Evolutionary conservation across 2,888 invertebrate species (phyloP).

Genomic region (Xestoiulus laeticollis): DNA sequence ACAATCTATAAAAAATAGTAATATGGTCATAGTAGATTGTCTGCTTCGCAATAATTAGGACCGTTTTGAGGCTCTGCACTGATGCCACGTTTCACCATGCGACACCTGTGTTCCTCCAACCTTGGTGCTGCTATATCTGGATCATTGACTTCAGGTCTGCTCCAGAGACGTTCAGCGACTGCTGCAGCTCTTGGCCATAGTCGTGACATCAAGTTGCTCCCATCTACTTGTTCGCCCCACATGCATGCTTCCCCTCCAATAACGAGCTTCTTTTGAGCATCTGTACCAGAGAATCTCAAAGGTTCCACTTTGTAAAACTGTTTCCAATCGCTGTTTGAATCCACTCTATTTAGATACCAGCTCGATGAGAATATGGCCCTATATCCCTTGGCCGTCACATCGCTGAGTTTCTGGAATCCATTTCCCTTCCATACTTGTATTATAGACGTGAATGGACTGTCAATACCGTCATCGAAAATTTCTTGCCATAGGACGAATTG

Average conservation of each 20-base stretch:
- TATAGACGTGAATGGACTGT: slow-evolving; percentile 62
- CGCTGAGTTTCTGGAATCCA: slow-evolving; percentile 60
- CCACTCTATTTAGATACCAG: slow-evolving; percentile 86
- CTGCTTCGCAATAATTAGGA: slow-evolving; percentile 72
- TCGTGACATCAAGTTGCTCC: slow-evolving; percentile 69
- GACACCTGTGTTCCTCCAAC: slow-evolving; percentile 76
- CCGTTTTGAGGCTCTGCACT: slow-evolving; percentile 75
- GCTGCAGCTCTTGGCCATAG: slow-evolving; percentile 89
- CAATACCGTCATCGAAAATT: slow-evolving; percentile 77
- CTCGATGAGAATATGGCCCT: slow-evolving; percentile 78
- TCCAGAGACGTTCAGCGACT: slow-evolving; percentile 88
- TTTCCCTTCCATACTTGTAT: slow-evolving; percentile 76
- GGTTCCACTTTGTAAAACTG: slow-evolving; percentile 72
- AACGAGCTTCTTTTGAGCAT: slow-evolving; percentile 72
- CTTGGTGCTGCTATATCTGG: slow-evolving; percentile 68
- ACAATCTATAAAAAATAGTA: not conserved
- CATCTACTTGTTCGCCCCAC: slow-evolving; percentile 89
- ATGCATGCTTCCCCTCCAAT: slow-evolving; percentile 92
- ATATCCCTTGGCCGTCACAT: slow-evolving; percentile 72
- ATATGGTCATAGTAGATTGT: not conserved
- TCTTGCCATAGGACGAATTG: slow-evolving; percentile 82
- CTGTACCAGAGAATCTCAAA: slow-evolving; percentile 67
- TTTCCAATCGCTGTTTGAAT: slow-evolving; percentile 40
- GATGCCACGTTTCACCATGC: slow-evolving; percentile 76
- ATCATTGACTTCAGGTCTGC: slow-evolving; percentile 65